Evolutionary conservation across 2,113 vertebrate species (phyloP).

Genomic region (Macquaria ambigua): DNA sequence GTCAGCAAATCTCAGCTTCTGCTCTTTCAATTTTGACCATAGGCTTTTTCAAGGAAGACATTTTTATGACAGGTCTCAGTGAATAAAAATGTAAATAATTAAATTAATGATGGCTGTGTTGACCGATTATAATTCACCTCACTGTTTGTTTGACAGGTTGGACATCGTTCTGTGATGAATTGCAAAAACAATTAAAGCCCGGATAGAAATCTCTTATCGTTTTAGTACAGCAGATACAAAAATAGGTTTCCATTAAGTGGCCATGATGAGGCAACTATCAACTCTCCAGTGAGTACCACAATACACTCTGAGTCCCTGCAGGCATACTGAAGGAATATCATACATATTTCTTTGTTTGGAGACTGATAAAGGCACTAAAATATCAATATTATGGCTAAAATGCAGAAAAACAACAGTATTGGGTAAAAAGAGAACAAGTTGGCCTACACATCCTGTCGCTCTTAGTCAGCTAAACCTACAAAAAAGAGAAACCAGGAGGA

Average conservation of each 20-base stretch:
- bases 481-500: background rate
- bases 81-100: too few species aligned
- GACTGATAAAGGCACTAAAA: rapidly evolving
- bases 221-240: background rate
- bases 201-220: background rate
- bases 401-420: background rate
- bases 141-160: too few species aligned
- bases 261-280: slow-evolving; percentile 57
- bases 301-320: background rate
- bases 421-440: background rate
- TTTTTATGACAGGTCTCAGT: too few species aligned
- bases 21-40: background rate
- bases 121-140: too few species aligned
- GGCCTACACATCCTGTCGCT: slow-evolving; percentile 46
- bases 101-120: too few species aligned
- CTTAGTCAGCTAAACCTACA: background rate
- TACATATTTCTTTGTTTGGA: background rate
- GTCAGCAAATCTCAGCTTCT: background rate
- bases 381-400: background rate
- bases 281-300: slow-evolving; percentile 12
- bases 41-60: too few species aligned
- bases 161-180: background rate
- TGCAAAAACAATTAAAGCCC: background rate
- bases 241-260: slow-evolving; percentile 42
- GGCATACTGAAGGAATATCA: background rate